Conservation (phyloP, 2,888 invertebrate species). For the Trichacis sp. region DNA sequence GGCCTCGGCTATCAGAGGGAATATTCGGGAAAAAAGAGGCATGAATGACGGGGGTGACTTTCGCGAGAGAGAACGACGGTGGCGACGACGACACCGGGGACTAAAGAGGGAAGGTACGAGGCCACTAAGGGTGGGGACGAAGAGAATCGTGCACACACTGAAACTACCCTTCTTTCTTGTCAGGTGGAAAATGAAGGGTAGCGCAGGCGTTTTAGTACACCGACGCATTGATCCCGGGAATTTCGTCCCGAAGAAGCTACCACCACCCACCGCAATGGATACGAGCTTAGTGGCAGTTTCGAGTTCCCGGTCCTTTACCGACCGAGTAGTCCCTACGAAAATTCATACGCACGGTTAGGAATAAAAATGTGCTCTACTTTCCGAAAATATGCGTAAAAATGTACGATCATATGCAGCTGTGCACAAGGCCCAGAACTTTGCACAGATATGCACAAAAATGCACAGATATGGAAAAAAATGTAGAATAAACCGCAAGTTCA, state of each 20-base stretch:
- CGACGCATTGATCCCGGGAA: constrained; percentile 69
- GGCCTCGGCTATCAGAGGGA: not conserved
- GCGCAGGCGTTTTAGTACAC: constrained; percentile 73
- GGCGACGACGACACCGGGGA: constrained; percentile 41
- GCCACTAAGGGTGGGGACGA: constrained; percentile 34
- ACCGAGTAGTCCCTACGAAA: no score
- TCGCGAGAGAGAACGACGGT: constrained; percentile 12
- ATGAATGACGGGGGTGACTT: constrained; percentile 10
- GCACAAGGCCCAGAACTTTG: no score
- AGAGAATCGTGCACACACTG: constrained; percentile 37
- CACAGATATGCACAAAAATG: no score
- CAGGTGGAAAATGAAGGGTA: constrained; percentile 54
- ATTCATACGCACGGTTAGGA: no score
- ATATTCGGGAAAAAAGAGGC: constrained; percentile 8
- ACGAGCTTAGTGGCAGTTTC: no score
- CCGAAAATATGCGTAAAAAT: no score
- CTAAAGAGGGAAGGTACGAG: constrained; percentile 33
- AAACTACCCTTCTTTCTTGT: constrained; percentile 40
- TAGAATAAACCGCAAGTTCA: no score
- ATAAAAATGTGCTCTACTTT: no score
- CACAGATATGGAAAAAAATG: no score
- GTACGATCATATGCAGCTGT: no score
- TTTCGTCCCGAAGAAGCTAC: constrained; percentile 50
- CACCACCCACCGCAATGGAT: no score
- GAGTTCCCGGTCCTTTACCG: no score